Conservation (phyloP, 2,113 vertebrate species). For the Centropus bengalensis region DNA sequence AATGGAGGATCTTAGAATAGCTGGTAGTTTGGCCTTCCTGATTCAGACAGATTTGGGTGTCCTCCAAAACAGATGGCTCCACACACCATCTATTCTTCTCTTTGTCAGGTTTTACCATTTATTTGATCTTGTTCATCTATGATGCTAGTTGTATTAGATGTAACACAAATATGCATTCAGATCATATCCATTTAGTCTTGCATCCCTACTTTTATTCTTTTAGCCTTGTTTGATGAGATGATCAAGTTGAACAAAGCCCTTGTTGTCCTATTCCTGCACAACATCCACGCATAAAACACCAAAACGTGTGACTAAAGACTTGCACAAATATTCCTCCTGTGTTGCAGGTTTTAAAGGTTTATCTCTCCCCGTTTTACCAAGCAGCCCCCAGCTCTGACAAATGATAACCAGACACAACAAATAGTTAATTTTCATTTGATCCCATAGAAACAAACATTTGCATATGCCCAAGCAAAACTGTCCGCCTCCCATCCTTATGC, state of each 20-base stretch:
- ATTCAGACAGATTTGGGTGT: slow-evolving; percentile 93
- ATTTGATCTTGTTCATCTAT: slow-evolving; percentile 92
- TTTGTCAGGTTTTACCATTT: slow-evolving; percentile 94
- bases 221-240: slow-evolving; percentile 77
- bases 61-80: slow-evolving; percentile 99
- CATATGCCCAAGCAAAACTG: slow-evolving; percentile 46
- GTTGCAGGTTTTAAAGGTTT: slow-evolving; percentile 40
- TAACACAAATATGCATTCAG: slow-evolving; percentile 86
- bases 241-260: slow-evolving; percentile 80
- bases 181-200: slow-evolving; percentile 82
- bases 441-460: slow-evolving; percentile 50
- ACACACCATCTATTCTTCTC: slow-evolving; percentile 98
- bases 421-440: slow-evolving; percentile 64
- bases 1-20: slow-evolving; percentile 99
- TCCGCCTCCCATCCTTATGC: slow-evolving; percentile 39
- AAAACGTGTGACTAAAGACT: slow-evolving; percentile 52
- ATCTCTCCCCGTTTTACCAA: background rate
- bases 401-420: slow-evolving; percentile 39
- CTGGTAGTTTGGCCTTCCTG: slow-evolving; percentile 94
- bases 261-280: slow-evolving; percentile 68
- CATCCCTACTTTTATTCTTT: slow-evolving; percentile 81
- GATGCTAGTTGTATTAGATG: slow-evolving; percentile 86
- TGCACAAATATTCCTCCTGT: slow-evolving; percentile 29
- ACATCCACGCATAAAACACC: slow-evolving; percentile 52
- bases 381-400: background rate